Conservation (phyloP, 2,113 vertebrate genomes). For the Lophochroa leadbeateri region DNA sequence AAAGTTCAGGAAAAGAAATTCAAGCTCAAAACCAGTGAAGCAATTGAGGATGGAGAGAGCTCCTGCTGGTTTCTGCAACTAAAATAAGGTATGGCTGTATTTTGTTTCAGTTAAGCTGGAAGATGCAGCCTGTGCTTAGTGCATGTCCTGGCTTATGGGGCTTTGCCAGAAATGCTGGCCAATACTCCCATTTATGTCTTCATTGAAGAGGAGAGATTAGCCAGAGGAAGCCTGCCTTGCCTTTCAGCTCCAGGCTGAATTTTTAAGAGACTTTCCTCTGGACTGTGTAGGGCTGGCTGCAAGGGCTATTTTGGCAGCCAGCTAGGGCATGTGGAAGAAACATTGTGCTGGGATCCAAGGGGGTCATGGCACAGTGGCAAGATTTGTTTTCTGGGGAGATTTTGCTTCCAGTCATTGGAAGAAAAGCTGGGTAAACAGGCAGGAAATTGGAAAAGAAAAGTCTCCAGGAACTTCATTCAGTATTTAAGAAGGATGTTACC, state of each 20-base stretch:
- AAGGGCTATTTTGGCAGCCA: neutral
- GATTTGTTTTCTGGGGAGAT: neutral
- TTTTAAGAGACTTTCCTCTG: neutral
- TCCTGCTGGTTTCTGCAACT: neutral
- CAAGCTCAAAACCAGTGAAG: neutral
- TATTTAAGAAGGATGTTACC: conserved; percentile 1
- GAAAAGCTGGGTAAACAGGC: neutral
- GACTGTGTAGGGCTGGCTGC: neutral
- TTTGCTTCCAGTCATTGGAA: neutral
- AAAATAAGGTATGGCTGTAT: neutral
- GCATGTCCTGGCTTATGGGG: neutral
- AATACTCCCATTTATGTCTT: neutral
- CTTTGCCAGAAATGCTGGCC: neutral
- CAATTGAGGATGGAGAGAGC: neutral
- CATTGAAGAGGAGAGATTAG: neutral
- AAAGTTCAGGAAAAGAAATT: neutral
- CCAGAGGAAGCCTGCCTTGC: neutral
- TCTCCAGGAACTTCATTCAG: neutral
- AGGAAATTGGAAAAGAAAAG: neutral
- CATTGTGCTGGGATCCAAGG: neutral
- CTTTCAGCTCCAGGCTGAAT: neutral
- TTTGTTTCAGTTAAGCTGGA: neutral
- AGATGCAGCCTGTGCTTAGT: neutral
- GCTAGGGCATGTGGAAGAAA: neutral
- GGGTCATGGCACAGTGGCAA: neutral